Conservation (phyloP, 2,888 invertebrate species). For the Ochropleura plecta region DNA sequence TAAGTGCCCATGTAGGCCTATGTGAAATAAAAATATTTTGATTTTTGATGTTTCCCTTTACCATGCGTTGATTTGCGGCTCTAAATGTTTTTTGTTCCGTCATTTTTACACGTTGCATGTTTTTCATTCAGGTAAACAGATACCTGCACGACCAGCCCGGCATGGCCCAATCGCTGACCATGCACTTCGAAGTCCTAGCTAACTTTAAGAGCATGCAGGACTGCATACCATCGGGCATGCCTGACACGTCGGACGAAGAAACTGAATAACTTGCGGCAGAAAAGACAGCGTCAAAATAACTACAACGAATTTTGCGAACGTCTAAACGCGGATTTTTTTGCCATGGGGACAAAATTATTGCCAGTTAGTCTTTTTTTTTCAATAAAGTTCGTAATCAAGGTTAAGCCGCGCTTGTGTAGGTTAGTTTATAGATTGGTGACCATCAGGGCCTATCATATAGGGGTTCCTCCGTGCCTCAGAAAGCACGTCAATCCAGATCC, state of each 20-base stretch:
- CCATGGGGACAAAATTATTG: background rate
- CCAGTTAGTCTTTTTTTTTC: no score
- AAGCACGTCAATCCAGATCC: no score
- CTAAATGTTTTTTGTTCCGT: no score
- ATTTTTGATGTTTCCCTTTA: background rate
- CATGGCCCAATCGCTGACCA: slow-evolving; percentile 90
- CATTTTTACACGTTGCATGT: background rate
- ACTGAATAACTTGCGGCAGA: background rate
- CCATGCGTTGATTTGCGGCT: background rate
- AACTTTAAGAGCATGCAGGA: slow-evolving; percentile 87
- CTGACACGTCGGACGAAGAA: slow-evolving; percentile 69
- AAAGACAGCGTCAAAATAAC: background rate
- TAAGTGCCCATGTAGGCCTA: no score
- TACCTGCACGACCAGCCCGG: slow-evolving; percentile 76
- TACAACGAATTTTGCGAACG: background rate
- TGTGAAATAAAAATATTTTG: no score
- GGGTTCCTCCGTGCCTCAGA: no score
- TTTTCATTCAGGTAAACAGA: slow-evolving; percentile 72
- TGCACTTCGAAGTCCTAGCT: slow-evolving; percentile 94
- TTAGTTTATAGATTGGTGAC: no score
- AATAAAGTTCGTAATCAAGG: no score
- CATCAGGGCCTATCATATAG: no score
- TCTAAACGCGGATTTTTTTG: background rate
- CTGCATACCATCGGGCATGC: slow-evolving; percentile 48
- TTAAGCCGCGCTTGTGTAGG: no score